A percentile compares a stretch with the other conserved stretches of the same genome.
Evolutionary conservation across 1,140 invertebrate genomes (phyloP).

Genomic region (Pseudomyrmex gracilis): DNA sequence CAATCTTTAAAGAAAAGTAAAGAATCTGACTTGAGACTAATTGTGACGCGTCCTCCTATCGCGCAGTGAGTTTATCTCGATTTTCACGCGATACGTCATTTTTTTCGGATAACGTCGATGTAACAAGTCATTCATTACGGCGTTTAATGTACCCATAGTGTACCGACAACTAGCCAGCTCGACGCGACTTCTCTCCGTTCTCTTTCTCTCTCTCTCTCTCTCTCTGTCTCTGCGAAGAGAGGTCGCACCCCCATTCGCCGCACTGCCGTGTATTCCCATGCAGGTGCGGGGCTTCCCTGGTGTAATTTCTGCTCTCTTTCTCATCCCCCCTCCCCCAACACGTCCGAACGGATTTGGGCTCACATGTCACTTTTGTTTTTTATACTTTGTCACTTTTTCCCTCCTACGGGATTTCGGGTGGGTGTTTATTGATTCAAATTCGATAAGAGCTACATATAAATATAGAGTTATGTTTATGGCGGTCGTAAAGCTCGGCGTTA

Average conservation of each 20-base stretch:
- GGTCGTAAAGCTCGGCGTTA: not conserved
- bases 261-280: conserved; percentile 64
- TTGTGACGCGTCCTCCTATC: no score
- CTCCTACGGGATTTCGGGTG: not conserved
- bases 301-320: conserved; percentile 53
- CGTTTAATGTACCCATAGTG: conserved; percentile 6
- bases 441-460: conserved; percentile 3
- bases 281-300: conserved; percentile 72
- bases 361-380: conserved; percentile 8
- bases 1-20: no score
- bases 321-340: conserved; percentile 8
- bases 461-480: not conserved
- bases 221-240: conserved; percentile 42
- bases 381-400: not conserved
- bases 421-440: conserved; percentile 20
- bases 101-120: not conserved
- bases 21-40: no score
- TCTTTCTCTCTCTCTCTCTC: no score
- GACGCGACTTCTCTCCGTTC: conserved; percentile 58
- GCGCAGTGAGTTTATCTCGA: not conserved
- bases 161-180: conserved; percentile 8
- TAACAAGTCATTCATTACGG: not conserved
- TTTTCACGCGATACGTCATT: not conserved
- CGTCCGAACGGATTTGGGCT: conserved; percentile 11
- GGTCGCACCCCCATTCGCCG: conserved; percentile 7